Conservation (phyloP, 2,888 invertebrate species). For the Cyrtodaria siliqua region DNA sequence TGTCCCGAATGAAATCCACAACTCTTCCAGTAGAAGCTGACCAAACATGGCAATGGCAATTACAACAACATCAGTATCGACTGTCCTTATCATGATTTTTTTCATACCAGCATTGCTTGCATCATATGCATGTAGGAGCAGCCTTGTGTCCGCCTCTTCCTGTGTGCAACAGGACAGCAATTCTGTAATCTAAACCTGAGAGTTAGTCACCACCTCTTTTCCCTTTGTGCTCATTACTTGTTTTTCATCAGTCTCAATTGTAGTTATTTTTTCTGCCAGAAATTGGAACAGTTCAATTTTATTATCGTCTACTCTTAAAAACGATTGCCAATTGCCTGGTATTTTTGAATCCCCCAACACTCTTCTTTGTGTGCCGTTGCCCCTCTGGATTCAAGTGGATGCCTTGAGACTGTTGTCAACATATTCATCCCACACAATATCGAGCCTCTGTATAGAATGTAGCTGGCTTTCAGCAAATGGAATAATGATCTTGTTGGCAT, state of each 20-base stretch:
- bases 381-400: neutral
- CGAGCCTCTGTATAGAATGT: neutral
- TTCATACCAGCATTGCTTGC: constrained; percentile 34
- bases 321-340: neutral
- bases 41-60: no score
- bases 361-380: neutral
- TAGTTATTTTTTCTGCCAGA: neutral
- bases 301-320: neutral
- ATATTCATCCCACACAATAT: neutral
- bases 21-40: constrained; percentile 37
- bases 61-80: no score
- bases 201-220: no score
- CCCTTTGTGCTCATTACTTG: neutral
- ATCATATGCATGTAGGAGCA: constrained; percentile 35
- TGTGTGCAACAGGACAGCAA: constrained; percentile 21
- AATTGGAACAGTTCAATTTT: neutral
- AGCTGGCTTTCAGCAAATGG: neutral
- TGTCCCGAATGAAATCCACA: constrained; percentile 64
- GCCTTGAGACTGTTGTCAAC: neutral
- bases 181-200: no score
- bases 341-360: neutral
- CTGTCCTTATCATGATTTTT: no score
- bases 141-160: constrained; percentile 37
- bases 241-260: neutral
- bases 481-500: neutral